Evolutionary conservation across 2,888 invertebrate genomes (phyloP), one percentile per base, ranked within the genome.

Genomic region (Catocala sponsa): DNA sequence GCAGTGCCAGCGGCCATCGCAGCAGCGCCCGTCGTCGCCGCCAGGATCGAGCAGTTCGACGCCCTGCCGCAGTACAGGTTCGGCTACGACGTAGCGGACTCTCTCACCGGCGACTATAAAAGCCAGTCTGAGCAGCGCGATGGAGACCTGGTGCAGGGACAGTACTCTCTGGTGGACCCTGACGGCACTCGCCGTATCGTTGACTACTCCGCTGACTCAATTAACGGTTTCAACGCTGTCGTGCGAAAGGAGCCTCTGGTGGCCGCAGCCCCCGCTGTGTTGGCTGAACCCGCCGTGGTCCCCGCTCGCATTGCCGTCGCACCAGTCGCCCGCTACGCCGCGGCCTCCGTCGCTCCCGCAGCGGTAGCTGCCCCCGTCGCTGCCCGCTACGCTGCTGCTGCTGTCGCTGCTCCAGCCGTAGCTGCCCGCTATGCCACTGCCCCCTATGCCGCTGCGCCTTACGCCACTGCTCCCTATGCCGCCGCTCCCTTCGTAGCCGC

Each of bases 41-140:
- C 91, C 6, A 82, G 89, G 42, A 76, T 92, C 4, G 93, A 91
- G 63, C 89, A 95, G 64, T 95, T 94, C 80, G 95, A 95, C 79
- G 93, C 95, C 0, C 81, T 92, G 52, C 96, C 96, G 0, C 95
- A 95, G 79, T 96, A 96, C 85, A 83, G 87, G 63, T 94, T 89
- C 66, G 94, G 91, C 47, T 94, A 94, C 71, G 83, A 89, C 48
- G 94, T 94, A 13, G 89, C 91, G 0, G 94, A 94, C 68, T 86
- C 91, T 0, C 84, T 92, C 56, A 92, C 94, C 63, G 94, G 94
- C 0, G 94, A 94, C 75, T 92, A 89, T 84, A 94, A 94, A 80
- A 91, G 88, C 65, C 94, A 91, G 70, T 84, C 82, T 35, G 95
- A 95, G 76, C 91, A 94, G 59, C 90, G 95, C 66, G 90, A 95